These are phyloP conservation scores for Lycaena phlaeas DNA, from an alignment of 2,888 invertebrate species.

Conservation along the genomic window DNA sequence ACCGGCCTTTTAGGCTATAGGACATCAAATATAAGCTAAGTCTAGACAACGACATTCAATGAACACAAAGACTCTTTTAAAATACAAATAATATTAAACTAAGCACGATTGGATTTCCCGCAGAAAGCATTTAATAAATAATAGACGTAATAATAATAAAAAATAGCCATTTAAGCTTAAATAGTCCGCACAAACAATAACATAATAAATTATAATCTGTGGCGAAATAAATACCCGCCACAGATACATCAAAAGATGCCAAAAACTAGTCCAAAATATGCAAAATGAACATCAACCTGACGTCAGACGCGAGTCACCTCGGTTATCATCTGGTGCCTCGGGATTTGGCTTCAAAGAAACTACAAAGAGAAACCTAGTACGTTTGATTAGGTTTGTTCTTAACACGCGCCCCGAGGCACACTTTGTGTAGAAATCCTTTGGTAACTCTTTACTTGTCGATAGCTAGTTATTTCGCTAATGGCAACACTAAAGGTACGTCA, in stretches of 20 bases:
- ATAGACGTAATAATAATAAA: too few species aligned
- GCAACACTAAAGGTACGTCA: not conserved
- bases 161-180: too few species aligned
- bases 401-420: slow-evolving; percentile 47
- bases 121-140: too few species aligned
- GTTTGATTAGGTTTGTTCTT: slow-evolving; percentile 67
- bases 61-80: too few species aligned
- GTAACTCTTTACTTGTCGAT: slow-evolving; percentile 12
- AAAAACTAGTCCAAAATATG: not conserved
- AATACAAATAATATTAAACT: too few species aligned
- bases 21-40: too few species aligned
- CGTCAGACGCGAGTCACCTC: slow-evolving; percentile 6
- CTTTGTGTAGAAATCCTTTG: slow-evolving; percentile 36
- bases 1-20: too few species aligned
- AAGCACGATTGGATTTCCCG: too few species aligned
- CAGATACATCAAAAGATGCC: slow-evolving; percentile 3
- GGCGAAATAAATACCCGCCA: too few species aligned
- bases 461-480: slow-evolving; percentile 3
- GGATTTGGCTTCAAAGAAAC: slow-evolving; percentile 54
- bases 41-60: too few species aligned
- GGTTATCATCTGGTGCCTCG: slow-evolving; percentile 7
- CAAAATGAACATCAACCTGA: slow-evolving; percentile 8
- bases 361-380: slow-evolving; percentile 51
- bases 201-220: too few species aligned
- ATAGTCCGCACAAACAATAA: too few species aligned